Evolutionary conservation across 2,888 invertebrate species (phyloP), one percentile per base, ranked within the genome.

Genomic region (Chrysolina haemoptera): DNA sequence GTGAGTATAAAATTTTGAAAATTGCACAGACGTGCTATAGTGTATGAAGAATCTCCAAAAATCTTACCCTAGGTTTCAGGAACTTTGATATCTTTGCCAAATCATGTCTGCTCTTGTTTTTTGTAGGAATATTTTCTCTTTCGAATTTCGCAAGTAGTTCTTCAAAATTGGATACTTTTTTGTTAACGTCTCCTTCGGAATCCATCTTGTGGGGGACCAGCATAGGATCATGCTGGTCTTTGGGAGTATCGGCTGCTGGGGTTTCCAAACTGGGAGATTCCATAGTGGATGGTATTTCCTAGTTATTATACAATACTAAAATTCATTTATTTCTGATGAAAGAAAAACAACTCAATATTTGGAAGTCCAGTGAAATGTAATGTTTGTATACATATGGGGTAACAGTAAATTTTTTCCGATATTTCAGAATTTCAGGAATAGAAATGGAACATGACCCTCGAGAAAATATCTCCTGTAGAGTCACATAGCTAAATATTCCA

Each of bases 21-120:
- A 3, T 1, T 27, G 27, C 27, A 27, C 5, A 1, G 5, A 27
- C 27, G 27, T 27, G 27, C 27, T 27, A 5, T 27, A 5, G 27
- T 27, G 27, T 27, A 27, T 3, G 27, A 27, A 27, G 1, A 27
- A 27, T 27, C 5, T 27, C 27, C 27, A 18, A 11, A 53, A 53
- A 53, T 20, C 77, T 80, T 74, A 85, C 85, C 74, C 69, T 75
- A 0, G 79, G 77, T 48, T 76, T 79, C 10, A 84, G 78, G 14
- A 82, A 83, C 67, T 81, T 84, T 18, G 85, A 66, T 68, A 81
- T 78, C 69, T 78, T 79, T 1, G 78, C 69, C 6, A 81, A 48
- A 43, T 83, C 82, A 43, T 65, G 59, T 20, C 71, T 76, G 46
- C 63, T 70, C 48, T 62, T 76, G 27, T 16, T 64, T 46, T 64